phyloP scores from a whole-genome alignment of 2,113 vertebrate species.

The Corythoichthys intestinalis region DNA sequence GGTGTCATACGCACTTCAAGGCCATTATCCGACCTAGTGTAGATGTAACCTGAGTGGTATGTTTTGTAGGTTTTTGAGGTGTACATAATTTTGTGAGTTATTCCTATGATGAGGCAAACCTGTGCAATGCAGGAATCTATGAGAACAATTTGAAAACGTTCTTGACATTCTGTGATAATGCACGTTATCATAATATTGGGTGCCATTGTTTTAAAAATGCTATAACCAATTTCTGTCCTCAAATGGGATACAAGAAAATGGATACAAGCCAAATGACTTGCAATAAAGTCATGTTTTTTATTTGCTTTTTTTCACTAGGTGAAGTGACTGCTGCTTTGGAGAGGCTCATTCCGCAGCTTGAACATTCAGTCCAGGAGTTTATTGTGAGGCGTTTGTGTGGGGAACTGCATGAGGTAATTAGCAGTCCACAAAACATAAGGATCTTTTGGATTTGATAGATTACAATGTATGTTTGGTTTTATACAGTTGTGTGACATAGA shows the following conservation, averaged over 20 bases:
- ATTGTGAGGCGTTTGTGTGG: constrained; percentile 76
- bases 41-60: too few species aligned
- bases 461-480: background rate
- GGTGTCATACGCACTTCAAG: too few species aligned
- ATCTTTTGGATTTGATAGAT: background rate
- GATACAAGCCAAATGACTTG: background rate
- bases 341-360: constrained; percentile 56
- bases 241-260: background rate
- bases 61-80: background rate
- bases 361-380: constrained; percentile 80
- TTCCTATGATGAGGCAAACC: background rate
- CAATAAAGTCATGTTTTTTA: background rate
- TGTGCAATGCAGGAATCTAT: background rate
- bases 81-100: background rate
- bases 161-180: background rate
- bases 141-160: background rate
- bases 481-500: constrained; percentile 67
- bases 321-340: constrained; percentile 61
- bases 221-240: background rate
- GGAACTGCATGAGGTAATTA: constrained; percentile 80
- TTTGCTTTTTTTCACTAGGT: constrained; percentile 61
- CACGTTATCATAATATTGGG: background rate
- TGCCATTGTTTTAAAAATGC: background rate
- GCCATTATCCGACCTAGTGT: too few species aligned
- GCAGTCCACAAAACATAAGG: background rate